Evolutionary conservation across 2,797 vertebrate genomes (phyloP).

Genomic region (Sphaeramia orbicularis): DNA sequence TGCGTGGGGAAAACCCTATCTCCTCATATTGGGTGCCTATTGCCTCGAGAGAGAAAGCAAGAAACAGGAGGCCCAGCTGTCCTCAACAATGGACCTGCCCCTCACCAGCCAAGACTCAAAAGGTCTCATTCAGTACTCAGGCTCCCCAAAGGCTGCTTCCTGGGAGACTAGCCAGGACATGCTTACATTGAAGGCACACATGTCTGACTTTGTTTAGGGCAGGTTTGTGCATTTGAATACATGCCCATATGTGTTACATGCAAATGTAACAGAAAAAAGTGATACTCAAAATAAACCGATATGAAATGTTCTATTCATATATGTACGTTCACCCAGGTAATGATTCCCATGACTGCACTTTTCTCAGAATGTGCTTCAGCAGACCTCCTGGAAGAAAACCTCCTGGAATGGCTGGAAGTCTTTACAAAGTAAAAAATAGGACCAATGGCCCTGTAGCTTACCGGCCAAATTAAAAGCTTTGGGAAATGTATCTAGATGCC

Average conservation of each 20-base stretch:
- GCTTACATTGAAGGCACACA: conserved; percentile 61
- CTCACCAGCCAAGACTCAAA: conserved; percentile 78
- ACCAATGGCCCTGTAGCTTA: no score
- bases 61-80: conserved; percentile 88
- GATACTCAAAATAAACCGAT: neutral
- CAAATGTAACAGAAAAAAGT: no score
- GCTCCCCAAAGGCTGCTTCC: conserved; percentile 68
- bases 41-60: conserved; percentile 78
- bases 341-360: conserved; percentile 24
- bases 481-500: no score
- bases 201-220: conserved; percentile 54
- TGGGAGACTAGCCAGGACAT: conserved; percentile 76
- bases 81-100: conserved; percentile 84
- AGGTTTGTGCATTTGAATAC: conserved; percentile 24
- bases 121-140: conserved; percentile 78
- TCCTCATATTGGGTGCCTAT: conserved; percentile 82
- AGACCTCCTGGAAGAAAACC: no score
- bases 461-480: no score
- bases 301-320: no score
- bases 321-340: conserved; percentile 20
- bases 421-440: neutral
- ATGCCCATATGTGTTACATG: conserved; percentile 14
- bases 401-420: neutral
- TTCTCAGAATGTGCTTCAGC: conserved; percentile 15
- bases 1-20: conserved; percentile 82